A percentile compares a stretch with the other conserved stretches of the same genome.
phyloP scores from a whole-genome alignment of 2,113 vertebrate genomes.

The Rynchops niger region DNA sequence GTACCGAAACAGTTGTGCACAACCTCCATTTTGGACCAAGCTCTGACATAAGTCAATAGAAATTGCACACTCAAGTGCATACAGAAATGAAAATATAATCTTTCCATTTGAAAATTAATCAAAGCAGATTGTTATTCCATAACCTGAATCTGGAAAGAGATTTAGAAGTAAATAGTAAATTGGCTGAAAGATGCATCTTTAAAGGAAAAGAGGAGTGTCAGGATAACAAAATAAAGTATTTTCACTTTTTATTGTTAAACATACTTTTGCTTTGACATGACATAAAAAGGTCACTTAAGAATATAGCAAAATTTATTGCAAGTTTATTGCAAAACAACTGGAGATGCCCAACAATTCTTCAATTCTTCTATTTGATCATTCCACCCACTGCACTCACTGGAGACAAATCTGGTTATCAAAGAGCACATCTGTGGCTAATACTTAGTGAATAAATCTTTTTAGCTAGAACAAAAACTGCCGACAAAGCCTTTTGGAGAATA shows the following conservation, averaged over 20 bases:
- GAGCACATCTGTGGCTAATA: not conserved
- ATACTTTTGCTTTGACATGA: not conserved
- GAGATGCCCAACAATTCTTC: constrained; percentile 4
- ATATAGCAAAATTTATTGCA: not conserved
- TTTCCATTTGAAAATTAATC: not conserved
- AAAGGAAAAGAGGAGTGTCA: not conserved
- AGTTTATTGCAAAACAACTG: not conserved
- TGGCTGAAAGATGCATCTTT: not conserved
- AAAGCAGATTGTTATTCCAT: not conserved
- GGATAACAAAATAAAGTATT: not conserved
- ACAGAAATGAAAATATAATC: not conserved
- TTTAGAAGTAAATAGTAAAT: not conserved
- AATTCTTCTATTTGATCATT: not conserved
- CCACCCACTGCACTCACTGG: not conserved
- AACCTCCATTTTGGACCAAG: not conserved
- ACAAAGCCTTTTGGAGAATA: not conserved
- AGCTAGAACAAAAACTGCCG: not conserved
- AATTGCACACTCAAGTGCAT: not conserved
- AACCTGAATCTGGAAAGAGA: not conserved
- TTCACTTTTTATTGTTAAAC: constrained; percentile 5
- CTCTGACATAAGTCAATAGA: not conserved
- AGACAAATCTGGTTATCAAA: not conserved
- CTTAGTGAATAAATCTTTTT: not conserved
- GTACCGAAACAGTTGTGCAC: not conserved
- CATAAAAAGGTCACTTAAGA: not conserved